Evolutionary conservation across 2,113 vertebrate genomes (phyloP).

Genomic region (Etheostoma spectabile): DNA sequence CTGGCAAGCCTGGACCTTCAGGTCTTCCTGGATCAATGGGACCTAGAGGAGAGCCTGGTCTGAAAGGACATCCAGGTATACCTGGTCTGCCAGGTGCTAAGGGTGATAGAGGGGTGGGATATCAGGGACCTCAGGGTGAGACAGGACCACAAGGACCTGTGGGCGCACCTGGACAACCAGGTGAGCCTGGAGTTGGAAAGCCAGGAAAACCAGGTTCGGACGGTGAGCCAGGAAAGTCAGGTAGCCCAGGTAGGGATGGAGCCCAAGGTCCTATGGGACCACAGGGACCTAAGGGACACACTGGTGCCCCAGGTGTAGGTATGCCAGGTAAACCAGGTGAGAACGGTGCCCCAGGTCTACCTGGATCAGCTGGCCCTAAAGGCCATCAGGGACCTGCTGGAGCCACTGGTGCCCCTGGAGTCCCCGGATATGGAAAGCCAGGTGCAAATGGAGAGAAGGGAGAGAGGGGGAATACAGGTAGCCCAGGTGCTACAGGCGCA

Average conservation of each 20-base stretch:
- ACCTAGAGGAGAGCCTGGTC: constrained; percentile 87
- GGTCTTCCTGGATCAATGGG: constrained; percentile 89
- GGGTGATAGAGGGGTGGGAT: constrained; percentile 90
- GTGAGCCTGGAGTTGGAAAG: constrained; percentile 89
- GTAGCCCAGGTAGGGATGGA: constrained; percentile 89
- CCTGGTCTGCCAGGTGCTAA: constrained; percentile 91
- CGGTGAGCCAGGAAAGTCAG: constrained; percentile 93
- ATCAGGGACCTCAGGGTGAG: constrained; percentile 88
- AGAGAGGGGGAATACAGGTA: constrained; percentile 81
- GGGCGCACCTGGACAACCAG: constrained; percentile 88
- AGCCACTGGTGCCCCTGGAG: constrained; percentile 82
- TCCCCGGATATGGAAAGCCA: constrained; percentile 86
- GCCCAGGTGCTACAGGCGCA: constrained; percentile 79
- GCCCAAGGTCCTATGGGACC: constrained; percentile 85
- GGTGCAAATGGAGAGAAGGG: constrained; percentile 85
- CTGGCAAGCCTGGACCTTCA: constrained; percentile 91
- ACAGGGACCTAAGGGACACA: constrained; percentile 90
- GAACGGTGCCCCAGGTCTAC: constrained; percentile 86
- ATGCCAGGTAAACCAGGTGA: constrained; percentile 85
- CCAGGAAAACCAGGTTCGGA: constrained; percentile 88
- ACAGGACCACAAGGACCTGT: constrained; percentile 88
- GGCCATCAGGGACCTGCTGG: constrained; percentile 83
- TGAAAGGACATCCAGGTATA: constrained; percentile 91
- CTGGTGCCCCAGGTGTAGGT: constrained; percentile 87
- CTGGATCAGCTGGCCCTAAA: constrained; percentile 82